These are phyloP conservation scores for Nerophis ophidion DNA, from an alignment of 2,113 vertebrate genomes.

Conservation along the genomic window DNA sequence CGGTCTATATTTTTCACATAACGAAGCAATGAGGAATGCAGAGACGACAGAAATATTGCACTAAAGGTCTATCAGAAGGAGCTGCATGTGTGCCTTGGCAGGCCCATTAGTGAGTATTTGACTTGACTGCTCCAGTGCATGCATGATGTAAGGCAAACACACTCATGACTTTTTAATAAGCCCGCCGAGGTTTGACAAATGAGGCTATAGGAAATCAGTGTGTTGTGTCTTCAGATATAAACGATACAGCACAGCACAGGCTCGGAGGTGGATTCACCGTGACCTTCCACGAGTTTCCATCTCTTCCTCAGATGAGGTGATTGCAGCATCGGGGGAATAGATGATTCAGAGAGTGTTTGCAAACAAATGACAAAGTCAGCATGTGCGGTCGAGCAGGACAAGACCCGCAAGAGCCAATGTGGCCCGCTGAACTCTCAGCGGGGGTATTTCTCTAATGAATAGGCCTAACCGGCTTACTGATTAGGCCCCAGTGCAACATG, in stretches of 20 bases:
- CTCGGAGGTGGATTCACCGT: not conserved
- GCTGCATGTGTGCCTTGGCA: constrained; percentile 30
- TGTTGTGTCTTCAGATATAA: not conserved
- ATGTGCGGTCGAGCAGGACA: constrained; percentile 2
- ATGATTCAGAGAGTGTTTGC: constrained; percentile 29
- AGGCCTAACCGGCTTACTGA: constrained; percentile 40
- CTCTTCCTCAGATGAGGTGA: not conserved
- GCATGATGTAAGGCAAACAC: not conserved
- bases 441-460: constrained; percentile 47
- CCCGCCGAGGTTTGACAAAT: constrained; percentile 1
- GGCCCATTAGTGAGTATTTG: constrained; percentile 18
- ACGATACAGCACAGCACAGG: not conserved
- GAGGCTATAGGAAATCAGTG: not conserved
- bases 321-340: constrained; percentile 12
- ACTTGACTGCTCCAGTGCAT: constrained; percentile 3
- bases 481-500: constrained; percentile 34
- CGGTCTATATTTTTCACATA: constrained; percentile 7
- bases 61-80: constrained; percentile 7
- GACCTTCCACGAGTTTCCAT: constrained; percentile 6
- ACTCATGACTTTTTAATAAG: constrained; percentile 1
- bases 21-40: constrained; percentile 1
- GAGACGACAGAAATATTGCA: constrained; percentile 11
- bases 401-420: constrained; percentile 23
- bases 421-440: constrained; percentile 35
- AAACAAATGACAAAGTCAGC: constrained; percentile 16